These are phyloP conservation scores for Mya arenaria DNA, from an alignment of 1,140 invertebrate species.

Conservation along the genomic window DNA sequence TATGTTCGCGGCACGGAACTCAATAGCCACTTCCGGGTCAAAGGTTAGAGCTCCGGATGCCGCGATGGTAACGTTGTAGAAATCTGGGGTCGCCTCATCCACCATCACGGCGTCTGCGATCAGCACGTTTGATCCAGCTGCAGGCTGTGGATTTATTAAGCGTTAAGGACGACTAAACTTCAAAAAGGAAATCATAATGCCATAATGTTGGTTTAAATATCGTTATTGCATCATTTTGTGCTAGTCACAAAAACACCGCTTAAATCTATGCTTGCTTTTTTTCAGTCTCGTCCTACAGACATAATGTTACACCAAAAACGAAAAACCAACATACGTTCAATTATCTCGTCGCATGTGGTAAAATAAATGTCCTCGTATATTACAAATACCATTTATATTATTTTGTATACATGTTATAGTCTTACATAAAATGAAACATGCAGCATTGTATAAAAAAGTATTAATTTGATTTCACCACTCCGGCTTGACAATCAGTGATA, in stretches of 20 bases:
- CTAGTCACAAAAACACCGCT: not conserved
- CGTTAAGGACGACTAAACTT: not conserved
- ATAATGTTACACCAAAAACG: not conserved
- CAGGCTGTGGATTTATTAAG: not conserved
- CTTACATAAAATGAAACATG: no score
- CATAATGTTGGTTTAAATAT: no score
- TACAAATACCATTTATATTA: no score
- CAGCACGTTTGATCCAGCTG: not conserved
- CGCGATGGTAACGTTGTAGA: slow-evolving; percentile 1
- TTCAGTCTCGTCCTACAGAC: not conserved
- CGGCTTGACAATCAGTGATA: no score
- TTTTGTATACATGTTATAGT: no score
- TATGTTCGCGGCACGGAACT: slow-evolving; percentile 19
- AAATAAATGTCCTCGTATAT: no score
- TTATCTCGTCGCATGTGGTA: no score
- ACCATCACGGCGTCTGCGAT: not conserved
- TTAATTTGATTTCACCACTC: no score
- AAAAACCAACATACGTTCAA: not conserved
- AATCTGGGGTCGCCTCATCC: not conserved
- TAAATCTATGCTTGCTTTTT: not conserved
- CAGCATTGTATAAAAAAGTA: no score
- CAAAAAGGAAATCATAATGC: no score
- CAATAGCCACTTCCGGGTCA: slow-evolving; percentile 5
- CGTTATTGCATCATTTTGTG: not conserved
- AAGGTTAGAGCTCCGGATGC: slow-evolving; percentile 29